These are phyloP conservation scores for Olivierus martensii DNA, from an alignment of 1,140 invertebrate species.

Conservation along the genomic window DNA sequence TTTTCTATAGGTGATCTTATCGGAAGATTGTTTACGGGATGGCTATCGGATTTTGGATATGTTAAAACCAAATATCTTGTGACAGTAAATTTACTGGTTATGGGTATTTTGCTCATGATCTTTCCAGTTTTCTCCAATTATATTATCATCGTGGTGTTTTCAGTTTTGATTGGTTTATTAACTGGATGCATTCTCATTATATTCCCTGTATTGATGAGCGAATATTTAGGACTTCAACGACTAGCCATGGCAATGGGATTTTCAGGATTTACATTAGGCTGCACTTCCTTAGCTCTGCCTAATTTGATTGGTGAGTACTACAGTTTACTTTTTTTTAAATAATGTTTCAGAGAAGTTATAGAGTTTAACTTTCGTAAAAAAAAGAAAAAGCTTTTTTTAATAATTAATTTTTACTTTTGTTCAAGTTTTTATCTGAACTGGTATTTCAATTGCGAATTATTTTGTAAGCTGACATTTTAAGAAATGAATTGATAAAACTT, in stretches of 20 bases:
- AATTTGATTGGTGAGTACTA: slow-evolving; percentile 16
- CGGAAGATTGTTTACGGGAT: slow-evolving; percentile 17
- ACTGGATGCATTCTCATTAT: slow-evolving; percentile 16
- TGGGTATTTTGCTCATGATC: slow-evolving; percentile 14
- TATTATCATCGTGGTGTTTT: not conserved
- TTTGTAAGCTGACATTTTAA: no score
- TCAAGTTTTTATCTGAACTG: no score
- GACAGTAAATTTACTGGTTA: slow-evolving; percentile 9
- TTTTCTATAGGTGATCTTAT: slow-evolving; percentile 20
- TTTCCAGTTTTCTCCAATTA: slow-evolving; percentile 1
- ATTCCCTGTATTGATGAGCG: slow-evolving; percentile 17
- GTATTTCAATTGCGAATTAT: no score
- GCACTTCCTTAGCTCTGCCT: slow-evolving; percentile 14
- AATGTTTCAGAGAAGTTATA: no score
- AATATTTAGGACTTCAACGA: slow-evolving; percentile 15
- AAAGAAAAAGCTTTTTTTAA: no score
- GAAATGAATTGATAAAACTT: no score
- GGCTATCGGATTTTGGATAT: slow-evolving; percentile 14
- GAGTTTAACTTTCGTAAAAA: no score
- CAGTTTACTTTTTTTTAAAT: no score
- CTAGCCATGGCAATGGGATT: slow-evolving; percentile 16
- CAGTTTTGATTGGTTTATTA: slow-evolving; percentile 5
- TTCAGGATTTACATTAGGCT: slow-evolving; percentile 10
- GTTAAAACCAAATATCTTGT: slow-evolving; percentile 11
- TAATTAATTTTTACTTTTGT: no score